Evolutionary conservation across 1,140 invertebrate species (phyloP), one percentile per base, ranked within the genome.

Genomic region (Acyrthosiphon pisum): DNA sequence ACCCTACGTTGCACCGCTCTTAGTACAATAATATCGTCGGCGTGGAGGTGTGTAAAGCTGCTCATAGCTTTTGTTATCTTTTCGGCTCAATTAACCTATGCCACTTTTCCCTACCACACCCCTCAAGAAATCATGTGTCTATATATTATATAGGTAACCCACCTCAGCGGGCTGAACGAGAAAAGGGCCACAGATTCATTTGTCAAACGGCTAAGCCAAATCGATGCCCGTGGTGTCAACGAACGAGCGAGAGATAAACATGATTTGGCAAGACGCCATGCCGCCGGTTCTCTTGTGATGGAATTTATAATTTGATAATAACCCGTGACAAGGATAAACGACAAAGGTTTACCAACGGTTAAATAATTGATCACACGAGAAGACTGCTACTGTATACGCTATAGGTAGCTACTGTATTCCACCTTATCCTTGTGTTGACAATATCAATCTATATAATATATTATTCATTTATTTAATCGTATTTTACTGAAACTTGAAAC

Each of bases 71-170:
- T 86, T 86, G 91, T 93, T 93, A 84, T 93, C 81, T 93, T 93
- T 93, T 93, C 91, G 48, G 91, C 91, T 93, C 91, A 93, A 93
- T 93, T 93, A 93, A 86, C 91, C 91, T 86, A 86, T 86, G 90
- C 44, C 68, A 83, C 41, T 37, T 23, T 30, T 35, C 14, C 30
- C 44, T 26, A 14, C 26, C 7, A 83, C 37, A 50, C 8, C 89
- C 89, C 37, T 90, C 56, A 41, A 30, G 14, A 44, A 86, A 86
- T 41, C n/a, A 76, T 76, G 60, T 76, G 60, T 76, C 60, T 76
- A 76, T 76, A 76, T 76, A 76, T n/a, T 87, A 23, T 46, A 48
- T 6, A 18, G 44, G 11, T 41, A 50, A 88, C n/a, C 46, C 0
- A 4, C 48, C 46, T 88, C n/a, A 11, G 6, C 56, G 50, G 37